Base-by-base conservation (phyloP, 2,797 vertebrate genomes). In the Botia almorhae region DNA sequence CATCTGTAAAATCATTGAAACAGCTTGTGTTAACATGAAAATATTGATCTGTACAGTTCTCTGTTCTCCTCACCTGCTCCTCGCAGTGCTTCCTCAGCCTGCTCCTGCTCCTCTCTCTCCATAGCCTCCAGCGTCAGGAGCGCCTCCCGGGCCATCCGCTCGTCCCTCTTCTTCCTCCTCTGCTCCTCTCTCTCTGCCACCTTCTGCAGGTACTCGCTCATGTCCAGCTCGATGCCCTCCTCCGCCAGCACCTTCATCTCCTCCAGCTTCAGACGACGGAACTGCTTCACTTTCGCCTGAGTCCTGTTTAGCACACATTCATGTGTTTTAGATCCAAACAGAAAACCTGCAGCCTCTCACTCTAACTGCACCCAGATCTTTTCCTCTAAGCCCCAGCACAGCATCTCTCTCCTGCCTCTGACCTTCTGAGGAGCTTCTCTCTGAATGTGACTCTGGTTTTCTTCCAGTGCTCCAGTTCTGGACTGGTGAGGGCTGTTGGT, bases 231-330 rank as follows among this genome's bases (percentile, higher is more conserved):
- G 3, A 94, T 88, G n/a, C 94, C 95, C 26, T 95, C 96, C 53
- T 95, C 90, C 0, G 85, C 93, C 2, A 96, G 91, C 17, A 94
- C 90, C 85, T 96, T 97, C 83, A 97, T 93, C 88, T 98, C 97
- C 71, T 98, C 97, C 0, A 95, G 93, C 88, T 98, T 99, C 21
- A 98, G 92, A 78, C 96, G 95, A 58, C 96, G 96, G 17, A 96
- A 88, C 81, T 95, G 96, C 82, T 94, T 95, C 85, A 95, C 95
- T 87, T 96, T 98, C 83, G 96, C 94, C 91, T 97, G 93, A 39
- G 96, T 95, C 90, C 98, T 99, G 81, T 7, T 75, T 84, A 1
- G 11, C 43, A 46, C 43, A 46, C 43, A 10, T 6, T 39, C 36
- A 46, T 2, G 10, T 11, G 43, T 46, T 8, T 46, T 11, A 46